These are phyloP conservation scores for Alauda arvensis DNA, from an alignment of 2,797 vertebrate species.

Conservation along the genomic window DNA sequence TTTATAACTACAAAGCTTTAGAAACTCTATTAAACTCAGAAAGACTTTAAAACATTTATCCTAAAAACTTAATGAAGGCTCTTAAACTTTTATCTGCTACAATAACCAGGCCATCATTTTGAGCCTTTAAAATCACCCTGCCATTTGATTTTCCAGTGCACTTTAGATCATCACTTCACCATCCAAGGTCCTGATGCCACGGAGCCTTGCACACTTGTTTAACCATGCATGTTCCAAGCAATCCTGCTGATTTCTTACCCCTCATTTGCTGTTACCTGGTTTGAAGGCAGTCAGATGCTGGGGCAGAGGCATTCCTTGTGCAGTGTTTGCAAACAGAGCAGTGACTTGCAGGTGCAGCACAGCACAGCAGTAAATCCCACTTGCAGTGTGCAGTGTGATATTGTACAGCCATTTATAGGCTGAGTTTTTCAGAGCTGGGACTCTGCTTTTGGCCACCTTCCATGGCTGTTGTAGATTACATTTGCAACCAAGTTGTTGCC, in stretches of 20 bases:
- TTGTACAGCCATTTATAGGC: slow-evolving; percentile 50
- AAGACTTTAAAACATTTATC: not conserved
- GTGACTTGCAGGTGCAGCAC: slow-evolving; percentile 7
- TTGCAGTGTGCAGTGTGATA: not conserved
- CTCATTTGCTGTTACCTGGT: not conserved
- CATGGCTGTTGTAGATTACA: slow-evolving; percentile 21
- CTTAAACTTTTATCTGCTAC: slow-evolving; percentile 12
- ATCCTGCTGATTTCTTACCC: not conserved
- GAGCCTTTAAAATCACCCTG: not conserved
- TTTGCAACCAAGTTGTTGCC: slow-evolving; percentile 30
- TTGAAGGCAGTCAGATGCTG: not conserved
- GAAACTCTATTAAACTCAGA: not conserved
- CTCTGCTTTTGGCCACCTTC: slow-evolving; percentile 32
- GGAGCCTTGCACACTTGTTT: not conserved
- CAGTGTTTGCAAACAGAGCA: not conserved
- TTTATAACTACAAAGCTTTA: not conserved
- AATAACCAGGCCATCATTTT: not conserved
- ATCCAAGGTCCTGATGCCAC: not conserved
- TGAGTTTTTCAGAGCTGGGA: slow-evolving; percentile 24
- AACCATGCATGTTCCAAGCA: not conserved
- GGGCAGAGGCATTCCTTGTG: not conserved
- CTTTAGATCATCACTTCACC: not conserved
- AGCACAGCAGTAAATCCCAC: not conserved
- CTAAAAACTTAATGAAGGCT: not conserved
- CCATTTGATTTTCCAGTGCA: not conserved